Evolutionary conservation across 1,140 invertebrate species (phyloP), one percentile per base, ranked within the genome.

Genomic region (Rhyzopertha dominica): DNA sequence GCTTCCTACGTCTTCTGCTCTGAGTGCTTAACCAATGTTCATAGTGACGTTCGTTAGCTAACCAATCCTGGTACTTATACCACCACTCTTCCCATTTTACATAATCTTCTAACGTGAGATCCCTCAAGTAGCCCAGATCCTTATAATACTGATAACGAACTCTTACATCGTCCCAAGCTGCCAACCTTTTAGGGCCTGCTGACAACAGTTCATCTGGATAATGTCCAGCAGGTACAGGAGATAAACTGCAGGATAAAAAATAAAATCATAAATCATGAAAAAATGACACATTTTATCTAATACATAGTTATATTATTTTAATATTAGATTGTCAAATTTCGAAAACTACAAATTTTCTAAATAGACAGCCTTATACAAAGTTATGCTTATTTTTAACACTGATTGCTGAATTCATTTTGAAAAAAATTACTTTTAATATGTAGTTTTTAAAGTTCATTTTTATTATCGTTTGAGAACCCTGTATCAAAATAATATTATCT

Each of bases 41-140:
- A 61, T 85, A 87, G 49, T 83, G 84, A 36, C 84, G 75, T 66
- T 90, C 87, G 19, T 84, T 80, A 59, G 89, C 87, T 45, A 90
- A 67, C 89, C 88, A 92, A 66, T 90, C 87, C 66, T 90, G 85
- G 68, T 92, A 91, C 58, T 88, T 87, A 67, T 90, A 90, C 87
- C 87, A 92, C 89, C 89, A 92, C 67, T 90, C 85, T 68, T 92
- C 89, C 88, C 88, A 92, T 65, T 91, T 90, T 19, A 90, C 77
- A 63, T 90, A 92, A 65, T 92, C 89, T 44, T 87, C 80, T 22
- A 88, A 71, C 0, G 81, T 78, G 4, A 87, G 72, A 45, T 85
- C 83, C 17, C 87, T 69, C 20, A 91, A 69, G 59, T 89, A 91
- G 0, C 87, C 88, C 31, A 86, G 74, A 62, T 87, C 86, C 69